Evolutionary conservation across 2,797 vertebrate species (phyloP), one percentile per base, ranked within the genome.

Genomic region (Helicolenus hilgendorfi): DNA sequence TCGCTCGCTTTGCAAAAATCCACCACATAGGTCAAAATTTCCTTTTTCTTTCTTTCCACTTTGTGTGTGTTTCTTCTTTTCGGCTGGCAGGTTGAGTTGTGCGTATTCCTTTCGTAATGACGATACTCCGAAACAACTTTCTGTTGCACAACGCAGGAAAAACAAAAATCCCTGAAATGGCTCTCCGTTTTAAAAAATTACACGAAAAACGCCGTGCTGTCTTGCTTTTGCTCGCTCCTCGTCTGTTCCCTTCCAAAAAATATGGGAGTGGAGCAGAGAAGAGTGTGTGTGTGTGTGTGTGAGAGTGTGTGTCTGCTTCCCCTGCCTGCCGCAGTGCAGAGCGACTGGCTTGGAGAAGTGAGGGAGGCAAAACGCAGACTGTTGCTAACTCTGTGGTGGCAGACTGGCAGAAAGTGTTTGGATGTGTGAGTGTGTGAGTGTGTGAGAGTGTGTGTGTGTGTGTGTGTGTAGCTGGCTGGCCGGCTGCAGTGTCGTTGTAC

Each of bases 401-500:
- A 96, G 96, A 96, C 95, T 96, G 94, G 96, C 95, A 94, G 89
- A 96, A 96, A 95, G 91, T 94, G 94, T 92, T 82, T 92, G 71
- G 76, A 84, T 86, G 85, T 77, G 77, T 73, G 79, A 62, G 79
- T 70, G 79, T 76, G 63, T 59, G 69, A 60, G 72, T 29, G 33
- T 67, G 59, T 72, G 36, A 58, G 22, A 70, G 63, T 20, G 56
- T 75, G 72, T 38, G 63, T 56, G 85, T 84, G 85, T 84, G 87
- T 88, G 82, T 76, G 83, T 62, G 63, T 96, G 96, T 95, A 91
- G 85, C 81, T 94, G 95, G 92, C 96, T 95, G 94, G 96, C 97
- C 94, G 95, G 95, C 97, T 96, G 96, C 91, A 96, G 97, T 96
- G 94, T 95, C 95, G 89, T 95, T 96, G 97, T 96, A 95, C 95